phyloP scores from a whole-genome alignment of 2,113 vertebrate genomes.

The Takifugu flavidus region DNA sequence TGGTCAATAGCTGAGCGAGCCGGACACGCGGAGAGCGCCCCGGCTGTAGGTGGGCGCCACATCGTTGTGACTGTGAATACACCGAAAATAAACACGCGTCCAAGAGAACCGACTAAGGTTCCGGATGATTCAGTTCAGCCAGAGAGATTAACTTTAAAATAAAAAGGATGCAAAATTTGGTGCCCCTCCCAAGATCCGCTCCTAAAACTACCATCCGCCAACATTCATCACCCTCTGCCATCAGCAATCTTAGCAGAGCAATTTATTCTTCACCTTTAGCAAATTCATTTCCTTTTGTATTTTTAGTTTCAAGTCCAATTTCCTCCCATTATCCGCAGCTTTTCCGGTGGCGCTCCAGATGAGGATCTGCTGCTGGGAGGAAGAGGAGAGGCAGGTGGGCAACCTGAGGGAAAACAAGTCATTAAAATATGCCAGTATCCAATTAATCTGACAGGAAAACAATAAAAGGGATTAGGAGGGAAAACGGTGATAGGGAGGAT shows the following conservation, averaged over 20 bases:
- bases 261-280: constrained; percentile 9
- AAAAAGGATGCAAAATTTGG: too few species aligned
- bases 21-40: constrained; percentile 20
- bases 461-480: neutral
- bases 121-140: too few species aligned
- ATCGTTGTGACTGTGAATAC: too few species aligned
- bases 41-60: constrained; percentile 1
- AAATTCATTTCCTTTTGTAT: constrained; percentile 29
- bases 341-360: constrained; percentile 4
- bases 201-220: constrained; percentile 17
- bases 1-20: constrained; percentile 38
- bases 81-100: too few species aligned
- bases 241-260: constrained; percentile 33
- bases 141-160: too few species aligned
- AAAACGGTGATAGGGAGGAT: neutral
- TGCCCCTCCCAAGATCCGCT: too few species aligned
- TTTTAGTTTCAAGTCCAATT: constrained; percentile 26
- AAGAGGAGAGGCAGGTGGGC: neutral
- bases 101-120: too few species aligned
- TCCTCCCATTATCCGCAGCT: constrained; percentile 19
- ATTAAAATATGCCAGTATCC: neutral
- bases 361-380: neutral
- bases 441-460: neutral
- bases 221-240: constrained; percentile 11
- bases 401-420: neutral